Base-by-base conservation (phyloP, 2,888 invertebrate species). In the Plebejus melissa region DNA sequence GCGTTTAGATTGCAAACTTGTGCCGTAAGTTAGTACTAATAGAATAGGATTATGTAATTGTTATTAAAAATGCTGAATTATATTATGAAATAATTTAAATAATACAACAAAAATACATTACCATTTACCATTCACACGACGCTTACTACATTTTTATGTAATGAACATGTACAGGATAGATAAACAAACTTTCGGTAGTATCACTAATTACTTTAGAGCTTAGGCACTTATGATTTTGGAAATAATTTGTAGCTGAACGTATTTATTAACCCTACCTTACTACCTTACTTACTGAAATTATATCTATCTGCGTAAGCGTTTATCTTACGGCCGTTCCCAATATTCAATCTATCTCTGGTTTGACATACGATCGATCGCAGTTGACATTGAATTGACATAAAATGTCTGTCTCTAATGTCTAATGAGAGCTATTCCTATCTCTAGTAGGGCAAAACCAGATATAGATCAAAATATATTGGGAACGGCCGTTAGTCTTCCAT, bases 1-100 rank as follows among this genome's bases (percentile, higher is more conserved):
- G 72, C 72, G 72, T 72, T 71, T 71, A 50, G 50, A 72, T 72
- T 72, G 54, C 72, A 36, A 41, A 41, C 41, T 72, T 50, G 50
- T 50, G 32, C 32, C 54, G 72, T 72, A 72, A 72, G 72, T 72
- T 71, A 22, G 65, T 65, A 32, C 70, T n/a, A 41, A 13, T 71
- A 46, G 3, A 71, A 36, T 65, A 28, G 13, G 65, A 13, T 65
- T 65, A 65, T 65, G 65, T 65, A 65, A 65, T 65, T 13, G 28
- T 65, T 65, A 65, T 65, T 65, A 58, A 60, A 60, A 36, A 65
- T 36, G 32, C 32, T 5, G 13, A 65, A 65, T 65, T 36, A 4
- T 36, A 65, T 36, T 65, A 65, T 36, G 36, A 6, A 65, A 65
- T 36, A 65, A 32, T 65, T 65, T 65, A 65, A 65, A 65, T 65